These are phyloP conservation scores for Mylabris phalerata DNA, from an alignment of 1,140 invertebrate species.

Conservation along the genomic window DNA sequence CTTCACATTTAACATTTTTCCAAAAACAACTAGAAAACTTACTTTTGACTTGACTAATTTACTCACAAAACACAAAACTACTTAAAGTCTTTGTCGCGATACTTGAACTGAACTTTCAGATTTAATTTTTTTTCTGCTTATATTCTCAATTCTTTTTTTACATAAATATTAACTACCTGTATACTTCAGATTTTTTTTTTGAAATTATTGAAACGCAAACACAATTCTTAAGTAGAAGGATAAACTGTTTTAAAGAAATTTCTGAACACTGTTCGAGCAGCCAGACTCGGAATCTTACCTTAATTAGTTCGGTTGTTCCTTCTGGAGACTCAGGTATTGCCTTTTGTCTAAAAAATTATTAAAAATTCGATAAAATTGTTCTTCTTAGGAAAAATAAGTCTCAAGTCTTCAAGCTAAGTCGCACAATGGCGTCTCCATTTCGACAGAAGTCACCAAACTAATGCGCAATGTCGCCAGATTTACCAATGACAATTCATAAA, in stretches of 20 bases:
- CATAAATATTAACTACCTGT: too few species aligned
- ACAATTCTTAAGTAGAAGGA: slow-evolving; percentile 13
- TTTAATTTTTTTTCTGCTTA: too few species aligned
- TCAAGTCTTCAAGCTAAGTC: slow-evolving; percentile 1
- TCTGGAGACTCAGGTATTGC: slow-evolving; percentile 4
- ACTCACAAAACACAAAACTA: slow-evolving; percentile 13
- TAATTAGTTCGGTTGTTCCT: slow-evolving; percentile 10
- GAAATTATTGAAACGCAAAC: slow-evolving; percentile 13
- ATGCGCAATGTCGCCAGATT: neutral
- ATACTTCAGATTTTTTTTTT: neutral
- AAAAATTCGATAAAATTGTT: neutral
- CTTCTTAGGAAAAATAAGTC: neutral
- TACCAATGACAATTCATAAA: too few species aligned
- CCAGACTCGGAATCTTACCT: slow-evolving; percentile 14
- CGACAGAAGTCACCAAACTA: neutral
- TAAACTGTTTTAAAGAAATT: slow-evolving; percentile 4
- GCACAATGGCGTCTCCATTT: slow-evolving; percentile 4
- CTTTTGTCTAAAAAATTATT: slow-evolving; percentile 12
- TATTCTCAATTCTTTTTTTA: too few species aligned
- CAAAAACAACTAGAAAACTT: slow-evolving; percentile 10
- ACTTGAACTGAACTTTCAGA: slow-evolving; percentile 8
- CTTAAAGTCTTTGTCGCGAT: slow-evolving; percentile 12
- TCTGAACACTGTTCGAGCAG: slow-evolving; percentile 5
- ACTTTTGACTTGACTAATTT: slow-evolving; percentile 10
- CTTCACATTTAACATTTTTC: slow-evolving; percentile 14